Evolutionary conservation across 2,113 vertebrate genomes (phyloP).

Genomic region (Tyto alba): DNA sequence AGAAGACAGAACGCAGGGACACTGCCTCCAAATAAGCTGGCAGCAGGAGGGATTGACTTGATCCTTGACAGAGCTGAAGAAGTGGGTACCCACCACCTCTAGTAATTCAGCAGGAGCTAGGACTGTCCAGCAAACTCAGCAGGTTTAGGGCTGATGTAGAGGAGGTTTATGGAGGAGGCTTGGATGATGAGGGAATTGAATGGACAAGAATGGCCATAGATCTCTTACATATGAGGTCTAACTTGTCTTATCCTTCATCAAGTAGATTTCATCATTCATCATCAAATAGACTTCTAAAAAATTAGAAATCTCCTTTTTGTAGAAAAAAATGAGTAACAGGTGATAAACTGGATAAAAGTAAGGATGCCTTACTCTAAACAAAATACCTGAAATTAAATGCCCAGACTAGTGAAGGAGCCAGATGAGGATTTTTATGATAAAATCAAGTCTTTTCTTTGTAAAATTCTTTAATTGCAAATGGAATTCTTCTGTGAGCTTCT

Average conservation of each 20-base stretch:
- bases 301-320: background rate
- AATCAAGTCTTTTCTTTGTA: background rate
- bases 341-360: background rate
- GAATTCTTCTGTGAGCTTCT: background rate
- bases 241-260: background rate
- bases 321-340: background rate
- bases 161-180: background rate
- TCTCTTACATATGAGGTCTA: background rate
- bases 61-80: background rate
- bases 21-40: fast-evolving
- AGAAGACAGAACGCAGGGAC: background rate
- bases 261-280: background rate
- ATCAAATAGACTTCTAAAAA: background rate
- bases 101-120: background rate
- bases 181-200: background rate
- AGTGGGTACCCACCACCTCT: background rate
- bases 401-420: background rate
- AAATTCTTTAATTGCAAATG: background rate
- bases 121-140: background rate
- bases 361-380: background rate
- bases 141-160: background rate
- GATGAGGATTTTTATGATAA: background rate
- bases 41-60: background rate
- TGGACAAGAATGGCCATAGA: too few species aligned
- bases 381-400: background rate